phyloP scores from a whole-genome alignment of 2,888 invertebrate genomes.

The Chaitophorus viminalis region DNA sequence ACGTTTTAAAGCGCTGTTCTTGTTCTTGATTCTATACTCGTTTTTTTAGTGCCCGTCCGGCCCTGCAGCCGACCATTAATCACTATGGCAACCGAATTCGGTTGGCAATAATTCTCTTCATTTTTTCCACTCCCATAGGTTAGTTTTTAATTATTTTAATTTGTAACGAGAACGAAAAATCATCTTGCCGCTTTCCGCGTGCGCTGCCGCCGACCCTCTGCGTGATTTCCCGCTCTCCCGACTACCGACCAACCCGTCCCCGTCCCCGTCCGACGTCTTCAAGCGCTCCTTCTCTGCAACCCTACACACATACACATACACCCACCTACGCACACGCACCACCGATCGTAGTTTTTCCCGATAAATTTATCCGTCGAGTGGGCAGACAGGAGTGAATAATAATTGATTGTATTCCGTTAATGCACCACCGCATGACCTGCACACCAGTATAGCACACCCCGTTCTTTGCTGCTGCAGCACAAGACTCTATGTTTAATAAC shows the following conservation, averaged over 20 bases:
- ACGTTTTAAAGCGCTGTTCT: background rate
- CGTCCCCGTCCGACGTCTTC: constrained; percentile 4
- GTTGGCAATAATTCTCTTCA: constrained; percentile 56
- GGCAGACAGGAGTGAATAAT: background rate
- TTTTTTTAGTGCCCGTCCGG: background rate
- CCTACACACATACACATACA: background rate
- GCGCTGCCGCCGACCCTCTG: background rate
- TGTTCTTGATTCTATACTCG: background rate
- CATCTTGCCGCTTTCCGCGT: constrained; percentile 22
- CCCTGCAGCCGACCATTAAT: constrained; percentile 36
- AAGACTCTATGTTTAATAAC: too few species aligned
- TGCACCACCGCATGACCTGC: background rate
- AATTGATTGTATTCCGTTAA: constrained; percentile 33
- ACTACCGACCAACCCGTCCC: too few species aligned
- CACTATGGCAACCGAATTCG: constrained; percentile 57
- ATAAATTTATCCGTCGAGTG: constrained; percentile 23
- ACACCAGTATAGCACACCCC: background rate
- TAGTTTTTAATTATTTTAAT: constrained; percentile 56
- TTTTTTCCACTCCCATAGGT: constrained; percentile 58
- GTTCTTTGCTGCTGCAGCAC: too few species aligned
- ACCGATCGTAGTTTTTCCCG: constrained; percentile 7
- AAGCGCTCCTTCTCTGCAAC: background rate
- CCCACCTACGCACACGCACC: background rate
- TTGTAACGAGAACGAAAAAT: constrained; percentile 58
- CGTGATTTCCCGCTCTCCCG: background rate